phyloP scores from a whole-genome alignment of 2,888 invertebrate genomes.

The Pogonocherus hispidulus region DNA sequence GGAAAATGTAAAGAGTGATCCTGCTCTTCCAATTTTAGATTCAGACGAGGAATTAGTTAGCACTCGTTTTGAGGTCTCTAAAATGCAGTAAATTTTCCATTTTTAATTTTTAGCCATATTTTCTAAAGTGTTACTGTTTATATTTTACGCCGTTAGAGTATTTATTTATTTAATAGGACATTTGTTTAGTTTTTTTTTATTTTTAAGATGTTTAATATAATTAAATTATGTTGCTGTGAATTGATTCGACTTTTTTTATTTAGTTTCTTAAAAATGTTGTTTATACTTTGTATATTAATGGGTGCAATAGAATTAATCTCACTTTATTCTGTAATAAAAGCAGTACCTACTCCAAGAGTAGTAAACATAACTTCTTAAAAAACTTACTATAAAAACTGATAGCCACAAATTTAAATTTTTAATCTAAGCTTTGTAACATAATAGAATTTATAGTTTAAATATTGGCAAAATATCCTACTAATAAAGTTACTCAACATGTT shows the following conservation, averaged over 20 bases:
- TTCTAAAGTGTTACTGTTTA: not conserved
- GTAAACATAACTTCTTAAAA: too few relatives aligned
- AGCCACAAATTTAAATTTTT: too few relatives aligned
- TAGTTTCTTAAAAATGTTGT: not conserved
- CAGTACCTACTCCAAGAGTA: too few relatives aligned
- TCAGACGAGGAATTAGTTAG: conserved; percentile 88
- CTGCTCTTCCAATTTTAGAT: conserved; percentile 79
- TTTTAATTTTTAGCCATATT: conserved; percentile 19
- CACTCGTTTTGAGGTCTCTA: conserved; percentile 89
- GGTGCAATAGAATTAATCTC: too few relatives aligned
- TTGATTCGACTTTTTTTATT: not conserved
- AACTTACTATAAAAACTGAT: too few relatives aligned
- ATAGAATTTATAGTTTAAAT: too few relatives aligned
- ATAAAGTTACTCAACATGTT: too few relatives aligned
- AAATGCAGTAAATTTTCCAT: conserved; percentile 79
- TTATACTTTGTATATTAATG: not conserved
- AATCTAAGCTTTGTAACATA: too few relatives aligned
- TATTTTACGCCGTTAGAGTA: not conserved
- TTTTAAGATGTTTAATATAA: not conserved
- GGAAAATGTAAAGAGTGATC: conserved; percentile 87
- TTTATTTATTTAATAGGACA: not conserved
- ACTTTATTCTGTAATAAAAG: too few relatives aligned
- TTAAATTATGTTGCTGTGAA: not conserved
- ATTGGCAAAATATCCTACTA: too few relatives aligned
- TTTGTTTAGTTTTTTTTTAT: too few relatives aligned